These are phyloP conservation scores for Drosophila gunungcola DNA, from an alignment of 1,140 invertebrate genomes.

Conservation along the genomic window DNA sequence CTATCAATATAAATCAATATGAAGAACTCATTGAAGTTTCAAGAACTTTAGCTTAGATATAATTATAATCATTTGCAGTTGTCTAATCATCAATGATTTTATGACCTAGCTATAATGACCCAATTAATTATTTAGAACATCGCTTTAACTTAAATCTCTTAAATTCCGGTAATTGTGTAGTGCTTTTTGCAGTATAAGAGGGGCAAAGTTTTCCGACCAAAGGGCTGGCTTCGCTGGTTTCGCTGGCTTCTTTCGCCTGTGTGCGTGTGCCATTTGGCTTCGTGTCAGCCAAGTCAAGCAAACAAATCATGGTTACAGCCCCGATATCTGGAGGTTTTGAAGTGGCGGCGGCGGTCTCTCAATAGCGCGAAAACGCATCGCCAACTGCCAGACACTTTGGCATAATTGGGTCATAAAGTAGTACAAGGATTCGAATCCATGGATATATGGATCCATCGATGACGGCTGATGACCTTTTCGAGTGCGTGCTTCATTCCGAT, in stretches of 20 bases:
- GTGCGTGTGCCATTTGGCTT: conserved; percentile 35
- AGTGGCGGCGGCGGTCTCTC: conserved; percentile 15
- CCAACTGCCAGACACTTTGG: conserved; percentile 79
- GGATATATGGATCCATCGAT: conserved; percentile 26
- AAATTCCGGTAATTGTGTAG: neutral
- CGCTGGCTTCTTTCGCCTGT: neutral
- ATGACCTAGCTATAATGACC: no score
- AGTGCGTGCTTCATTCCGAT: conserved; percentile 37
- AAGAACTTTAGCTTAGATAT: no score
- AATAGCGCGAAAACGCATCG: conserved; percentile 69
- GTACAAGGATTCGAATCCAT: conserved; percentile 61
- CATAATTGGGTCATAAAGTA: conserved; percentile 82
- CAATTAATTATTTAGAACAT: no score
- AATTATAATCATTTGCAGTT: no score
- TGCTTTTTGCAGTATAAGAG: conserved; percentile 8
- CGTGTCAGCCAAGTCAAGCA: conserved; percentile 49
- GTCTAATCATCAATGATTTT: no score
- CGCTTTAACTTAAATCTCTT: no score
- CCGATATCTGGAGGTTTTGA: conserved; percentile 3
- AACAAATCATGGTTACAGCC: conserved; percentile 45
- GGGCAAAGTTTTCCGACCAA: conserved; percentile 21
- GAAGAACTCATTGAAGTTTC: no score
- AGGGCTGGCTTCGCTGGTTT: neutral
- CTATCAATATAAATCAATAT: no score
- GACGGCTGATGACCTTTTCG: conserved; percentile 60